Conservation (phyloP, 92 coral and sea anemone species). For the Porites evermanni region DNA sequence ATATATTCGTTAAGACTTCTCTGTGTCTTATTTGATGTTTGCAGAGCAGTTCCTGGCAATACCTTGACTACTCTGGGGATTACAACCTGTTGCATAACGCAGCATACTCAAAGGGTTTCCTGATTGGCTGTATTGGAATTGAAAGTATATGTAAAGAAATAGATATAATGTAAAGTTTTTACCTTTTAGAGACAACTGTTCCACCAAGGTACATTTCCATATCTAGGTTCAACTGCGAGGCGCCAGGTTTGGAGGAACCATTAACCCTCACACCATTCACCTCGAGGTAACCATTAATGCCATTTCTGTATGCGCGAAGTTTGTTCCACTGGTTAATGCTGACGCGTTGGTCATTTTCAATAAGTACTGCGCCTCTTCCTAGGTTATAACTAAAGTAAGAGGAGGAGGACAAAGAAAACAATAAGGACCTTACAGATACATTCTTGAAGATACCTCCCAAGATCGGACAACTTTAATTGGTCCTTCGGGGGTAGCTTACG, state of each 20-base stretch:
- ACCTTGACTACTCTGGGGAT: no score
- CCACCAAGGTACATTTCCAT: slow-evolving; percentile 70
- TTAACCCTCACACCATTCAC: slow-evolving; percentile 60
- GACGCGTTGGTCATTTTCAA: slow-evolving; percentile 49
- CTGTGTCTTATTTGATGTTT: no score
- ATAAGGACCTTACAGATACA: neutral
- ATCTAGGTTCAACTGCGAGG: slow-evolving; percentile 52
- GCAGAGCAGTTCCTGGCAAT: no score
- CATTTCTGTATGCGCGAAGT: slow-evolving; percentile 56
- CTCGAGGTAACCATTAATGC: slow-evolving; percentile 46
- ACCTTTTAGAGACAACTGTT: slow-evolving; percentile 37
- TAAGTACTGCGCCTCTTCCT: slow-evolving; percentile 68
- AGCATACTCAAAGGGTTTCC: no score
- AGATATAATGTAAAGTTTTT: neutral
- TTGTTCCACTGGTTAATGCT: slow-evolving; percentile 70
- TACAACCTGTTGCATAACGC: no score
- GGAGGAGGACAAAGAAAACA: neutral
- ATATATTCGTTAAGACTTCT: no score
- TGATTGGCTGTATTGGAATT: no score
- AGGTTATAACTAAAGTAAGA: slow-evolving; percentile 58
- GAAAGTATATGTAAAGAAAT: neutral
- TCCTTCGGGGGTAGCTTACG: no score
- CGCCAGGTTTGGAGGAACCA: slow-evolving; percentile 56
- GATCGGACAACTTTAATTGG: no score
- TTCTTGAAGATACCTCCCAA: no score